A percentile compares a stretch with the other conserved stretches of the same genome.
Conservation (phyloP, 2,888 invertebrate genomes). For the Meteorus colon region DNA sequence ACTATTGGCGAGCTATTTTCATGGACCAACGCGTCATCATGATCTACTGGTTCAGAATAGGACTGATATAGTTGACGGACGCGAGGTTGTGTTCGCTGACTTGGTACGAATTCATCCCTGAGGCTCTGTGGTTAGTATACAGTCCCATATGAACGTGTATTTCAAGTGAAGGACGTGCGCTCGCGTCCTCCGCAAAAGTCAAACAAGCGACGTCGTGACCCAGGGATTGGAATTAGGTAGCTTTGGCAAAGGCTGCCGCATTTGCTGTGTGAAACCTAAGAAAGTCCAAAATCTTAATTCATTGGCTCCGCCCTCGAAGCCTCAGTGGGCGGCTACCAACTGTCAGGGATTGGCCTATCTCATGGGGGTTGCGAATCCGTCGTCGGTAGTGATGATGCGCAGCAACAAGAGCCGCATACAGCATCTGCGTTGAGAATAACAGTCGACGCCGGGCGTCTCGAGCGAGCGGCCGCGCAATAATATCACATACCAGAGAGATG, state of each 20-base stretch:
- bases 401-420: slow-evolving; percentile 54
- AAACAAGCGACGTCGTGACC: slow-evolving; percentile 49
- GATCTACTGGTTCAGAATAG: not conserved
- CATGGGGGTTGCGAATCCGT: slow-evolving; percentile 57
- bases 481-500: not conserved
- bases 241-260: slow-evolving; percentile 4
- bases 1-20: not conserved
- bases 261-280: slow-evolving; percentile 49
- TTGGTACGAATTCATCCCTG: slow-evolving; percentile 6
- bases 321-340: slow-evolving; percentile 62
- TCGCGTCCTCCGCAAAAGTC: slow-evolving; percentile 50
- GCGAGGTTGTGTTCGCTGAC: not conserved
- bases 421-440: slow-evolving; percentile 48
- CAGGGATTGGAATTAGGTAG: slow-evolving; percentile 59
- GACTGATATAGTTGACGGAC: not conserved
- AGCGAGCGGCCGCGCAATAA: slow-evolving; percentile 49
- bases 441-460: slow-evolving; percentile 72
- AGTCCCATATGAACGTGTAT: not conserved
- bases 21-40: not conserved
- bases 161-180: slow-evolving; percentile 9
- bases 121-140: not conserved
- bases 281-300: slow-evolving; percentile 73
- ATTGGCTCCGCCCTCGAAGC: slow-evolving; percentile 64
- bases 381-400: slow-evolving; percentile 61
- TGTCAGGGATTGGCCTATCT: slow-evolving; percentile 65